Conservation (phyloP, 1,140 invertebrate species). For the Pissodes strobi region DNA sequence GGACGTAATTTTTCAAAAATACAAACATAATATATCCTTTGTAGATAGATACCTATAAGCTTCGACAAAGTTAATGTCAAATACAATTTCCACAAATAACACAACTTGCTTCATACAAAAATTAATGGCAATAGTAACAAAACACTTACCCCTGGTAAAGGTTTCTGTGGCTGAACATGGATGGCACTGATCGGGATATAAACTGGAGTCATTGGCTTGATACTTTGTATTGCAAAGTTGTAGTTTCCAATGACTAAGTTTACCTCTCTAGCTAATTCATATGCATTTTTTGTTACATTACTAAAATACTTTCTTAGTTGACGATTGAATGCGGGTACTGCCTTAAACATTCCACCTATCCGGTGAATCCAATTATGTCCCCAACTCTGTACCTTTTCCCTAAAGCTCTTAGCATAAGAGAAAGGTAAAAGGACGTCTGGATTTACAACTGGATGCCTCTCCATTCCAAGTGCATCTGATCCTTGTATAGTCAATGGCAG, state of each 20-base stretch:
- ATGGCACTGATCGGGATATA: constrained; percentile 59
- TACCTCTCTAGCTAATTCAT: constrained; percentile 51
- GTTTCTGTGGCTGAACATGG: constrained; percentile 54
- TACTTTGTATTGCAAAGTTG: constrained; percentile 55
- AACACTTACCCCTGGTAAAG: constrained; percentile 54
- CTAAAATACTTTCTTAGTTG: constrained; percentile 29
- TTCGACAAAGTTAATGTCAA: too few species aligned
- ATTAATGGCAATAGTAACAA: too few species aligned
- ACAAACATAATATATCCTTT: too few species aligned
- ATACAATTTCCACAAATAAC: too few species aligned
- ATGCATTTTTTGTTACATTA: background rate
- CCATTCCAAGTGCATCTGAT: constrained; percentile 28
- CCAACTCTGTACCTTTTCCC: constrained; percentile 23
- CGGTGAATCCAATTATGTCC: background rate
- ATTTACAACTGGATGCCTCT: constrained; percentile 31
- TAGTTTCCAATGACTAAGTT: constrained; percentile 60
- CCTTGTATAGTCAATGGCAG: background rate
- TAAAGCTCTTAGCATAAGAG: constrained; percentile 13
- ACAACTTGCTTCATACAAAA: too few species aligned
- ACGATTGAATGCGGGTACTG: background rate
- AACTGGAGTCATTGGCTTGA: constrained; percentile 56
- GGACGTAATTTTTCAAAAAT: too few species aligned
- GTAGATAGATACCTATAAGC: too few species aligned
- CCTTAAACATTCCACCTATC: background rate
- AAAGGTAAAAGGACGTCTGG: constrained; percentile 25